Evolutionary conservation across 2,888 invertebrate species (phyloP).

Genomic region (Fragum fragum): DNA sequence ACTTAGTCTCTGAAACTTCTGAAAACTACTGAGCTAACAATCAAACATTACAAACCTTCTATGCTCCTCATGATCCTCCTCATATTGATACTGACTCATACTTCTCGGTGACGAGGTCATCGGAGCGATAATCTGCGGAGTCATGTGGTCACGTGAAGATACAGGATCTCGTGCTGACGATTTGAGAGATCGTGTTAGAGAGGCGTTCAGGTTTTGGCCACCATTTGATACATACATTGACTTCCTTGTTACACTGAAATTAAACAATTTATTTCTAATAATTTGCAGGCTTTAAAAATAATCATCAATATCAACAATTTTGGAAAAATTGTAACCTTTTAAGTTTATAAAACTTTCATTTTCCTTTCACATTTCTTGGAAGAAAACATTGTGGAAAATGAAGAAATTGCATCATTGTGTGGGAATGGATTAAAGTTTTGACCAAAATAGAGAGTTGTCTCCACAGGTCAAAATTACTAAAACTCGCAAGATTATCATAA

Average conservation of each 20-base stretch:
- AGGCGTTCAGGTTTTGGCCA: conserved; percentile 43
- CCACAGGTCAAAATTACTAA: too few relatives aligned
- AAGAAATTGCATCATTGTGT: too few relatives aligned
- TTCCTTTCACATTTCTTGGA: too few relatives aligned
- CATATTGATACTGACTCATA: conserved; percentile 18
- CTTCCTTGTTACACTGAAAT: conserved; percentile 58
- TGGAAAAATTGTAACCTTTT: too few relatives aligned
- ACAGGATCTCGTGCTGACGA: conserved; percentile 36
- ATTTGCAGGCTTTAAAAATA: too few relatives aligned
- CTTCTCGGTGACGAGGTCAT: conserved; percentile 64
- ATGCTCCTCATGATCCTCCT: not conserved
- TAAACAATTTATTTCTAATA: not conserved
- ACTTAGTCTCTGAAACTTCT: not conserved
- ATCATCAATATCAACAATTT: too few relatives aligned
- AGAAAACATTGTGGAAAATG: too few relatives aligned
- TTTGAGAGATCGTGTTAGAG: conserved; percentile 31
- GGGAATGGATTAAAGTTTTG: too few relatives aligned
- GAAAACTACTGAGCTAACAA: not conserved
- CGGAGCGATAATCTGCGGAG: conserved; percentile 19
- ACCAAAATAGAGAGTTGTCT: too few relatives aligned
- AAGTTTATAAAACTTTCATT: too few relatives aligned
- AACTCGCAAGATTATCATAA: too few relatives aligned
- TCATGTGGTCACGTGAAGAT: conserved; percentile 12
- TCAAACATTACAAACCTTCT: not conserved
- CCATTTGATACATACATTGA: conserved; percentile 58